Evolutionary conservation across 2,888 invertebrate genomes (phyloP).

Genomic region (Apotomis turbidana): DNA sequence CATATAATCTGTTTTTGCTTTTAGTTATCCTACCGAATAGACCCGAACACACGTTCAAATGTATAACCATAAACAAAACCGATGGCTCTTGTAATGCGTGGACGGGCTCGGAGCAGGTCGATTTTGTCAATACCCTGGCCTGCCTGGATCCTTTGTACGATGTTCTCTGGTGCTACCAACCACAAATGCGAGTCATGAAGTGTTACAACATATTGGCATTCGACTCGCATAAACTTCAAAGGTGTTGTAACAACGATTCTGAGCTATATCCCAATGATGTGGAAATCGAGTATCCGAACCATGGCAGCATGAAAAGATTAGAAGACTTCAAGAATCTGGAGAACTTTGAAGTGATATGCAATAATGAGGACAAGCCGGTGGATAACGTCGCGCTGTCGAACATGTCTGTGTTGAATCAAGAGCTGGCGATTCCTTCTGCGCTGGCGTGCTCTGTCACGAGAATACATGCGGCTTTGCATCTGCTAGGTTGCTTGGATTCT

Average conservation of each 20-base stretch:
- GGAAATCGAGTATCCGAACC: slow-evolving; percentile 72
- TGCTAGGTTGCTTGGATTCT: slow-evolving; percentile 95
- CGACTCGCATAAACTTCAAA: slow-evolving; percentile 83
- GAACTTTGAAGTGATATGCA: slow-evolving; percentile 64
- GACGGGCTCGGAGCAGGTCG: slow-evolving; percentile 91
- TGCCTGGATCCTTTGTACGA: slow-evolving; percentile 96
- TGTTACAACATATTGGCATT: slow-evolving; percentile 94
- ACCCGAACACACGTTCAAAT: slow-evolving; percentile 91
- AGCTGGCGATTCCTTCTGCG: slow-evolving; percentile 90
- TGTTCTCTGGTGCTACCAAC: slow-evolving; percentile 95
- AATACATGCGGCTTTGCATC: slow-evolving; percentile 95
- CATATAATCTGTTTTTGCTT: neutral
- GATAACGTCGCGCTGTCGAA: slow-evolving; percentile 68
- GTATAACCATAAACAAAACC: slow-evolving; percentile 93
- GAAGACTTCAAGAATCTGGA: slow-evolving; percentile 75
- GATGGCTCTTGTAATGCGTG: slow-evolving; percentile 95
- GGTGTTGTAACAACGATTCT: slow-evolving; percentile 69
- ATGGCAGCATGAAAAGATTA: slow-evolving; percentile 70
- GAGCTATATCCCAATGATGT: slow-evolving; percentile 56
- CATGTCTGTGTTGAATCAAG: slow-evolving; percentile 89
- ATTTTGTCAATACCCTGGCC: slow-evolving; percentile 90
- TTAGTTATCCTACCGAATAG: slow-evolving; percentile 92
- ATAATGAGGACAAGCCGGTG: slow-evolving; percentile 58
- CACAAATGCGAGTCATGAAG: slow-evolving; percentile 84
- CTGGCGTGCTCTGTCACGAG: slow-evolving; percentile 89